Evolutionary conservation across 2,113 vertebrate species (phyloP).

Genomic region (Aramus guarauna): DNA sequence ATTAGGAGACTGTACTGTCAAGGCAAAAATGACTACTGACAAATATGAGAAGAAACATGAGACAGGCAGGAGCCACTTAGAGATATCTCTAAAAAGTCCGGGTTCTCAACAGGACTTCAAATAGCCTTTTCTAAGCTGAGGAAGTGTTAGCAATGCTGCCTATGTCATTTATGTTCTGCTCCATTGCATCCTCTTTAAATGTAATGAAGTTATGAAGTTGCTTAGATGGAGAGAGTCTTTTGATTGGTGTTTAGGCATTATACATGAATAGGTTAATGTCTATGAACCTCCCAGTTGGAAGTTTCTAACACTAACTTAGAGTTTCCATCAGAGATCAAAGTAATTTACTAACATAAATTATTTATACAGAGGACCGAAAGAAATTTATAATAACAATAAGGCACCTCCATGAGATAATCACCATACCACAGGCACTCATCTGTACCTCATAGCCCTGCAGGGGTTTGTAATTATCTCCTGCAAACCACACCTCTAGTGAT

Average conservation of each 20-base stretch:
- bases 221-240: slow-evolving; percentile 57
- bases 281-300: slow-evolving; percentile 68
- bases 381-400: slow-evolving; percentile 72
- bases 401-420: slow-evolving; percentile 73
- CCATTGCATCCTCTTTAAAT: slow-evolving; percentile 37
- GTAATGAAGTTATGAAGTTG: slow-evolving; percentile 53
- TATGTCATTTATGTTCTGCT: slow-evolving; percentile 59
- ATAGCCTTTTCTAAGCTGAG: slow-evolving; percentile 6
- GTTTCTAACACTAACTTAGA: slow-evolving; percentile 66
- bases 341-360: slow-evolving; percentile 77
- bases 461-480: slow-evolving; percentile 66
- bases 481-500: slow-evolving; percentile 60
- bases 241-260: slow-evolving; percentile 62
- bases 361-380: slow-evolving; percentile 63
- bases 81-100: neutral
- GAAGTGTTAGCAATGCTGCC: slow-evolving; percentile 2
- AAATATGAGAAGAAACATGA: neutral
- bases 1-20: neutral
- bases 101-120: slow-evolving; percentile 9
- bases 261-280: slow-evolving; percentile 68
- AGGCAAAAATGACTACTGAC: neutral
- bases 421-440: slow-evolving; percentile 60
- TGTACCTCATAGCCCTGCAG: slow-evolving; percentile 48
- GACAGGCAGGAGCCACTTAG: neutral
- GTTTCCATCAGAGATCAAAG: slow-evolving; percentile 74